Evolutionary conservation across 1,140 invertebrate genomes (phyloP).

Genomic region (Cherax quadricarinatus): DNA sequence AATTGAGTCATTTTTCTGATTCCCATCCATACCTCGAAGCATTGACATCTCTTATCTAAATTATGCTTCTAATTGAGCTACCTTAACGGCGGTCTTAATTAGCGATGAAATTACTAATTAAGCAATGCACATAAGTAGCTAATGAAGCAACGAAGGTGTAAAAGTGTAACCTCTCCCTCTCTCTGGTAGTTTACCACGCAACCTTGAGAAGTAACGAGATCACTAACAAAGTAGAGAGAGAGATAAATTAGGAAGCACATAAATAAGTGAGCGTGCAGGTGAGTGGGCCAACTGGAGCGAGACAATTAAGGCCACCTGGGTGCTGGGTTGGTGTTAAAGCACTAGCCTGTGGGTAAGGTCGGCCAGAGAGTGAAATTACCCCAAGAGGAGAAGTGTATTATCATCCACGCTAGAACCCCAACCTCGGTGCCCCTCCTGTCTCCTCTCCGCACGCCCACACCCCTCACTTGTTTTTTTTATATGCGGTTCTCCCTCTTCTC

Average conservation of each 20-base stretch:
- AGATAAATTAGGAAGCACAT: slow-evolving; percentile 24
- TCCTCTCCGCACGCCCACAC: background rate
- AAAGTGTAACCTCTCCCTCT: background rate
- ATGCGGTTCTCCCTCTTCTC: background rate
- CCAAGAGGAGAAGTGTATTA: slow-evolving; percentile 40
- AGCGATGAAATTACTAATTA: slow-evolving; percentile 12
- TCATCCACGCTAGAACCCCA: slow-evolving; percentile 6
- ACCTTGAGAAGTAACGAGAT: slow-evolving; percentile 53
- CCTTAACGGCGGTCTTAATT: background rate
- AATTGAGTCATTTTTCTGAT: too few relatives aligned
- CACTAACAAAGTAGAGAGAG: slow-evolving; percentile 45
- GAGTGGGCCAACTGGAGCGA: slow-evolving; percentile 32
- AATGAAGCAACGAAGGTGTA: slow-evolving; percentile 33
- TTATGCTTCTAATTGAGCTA: background rate
- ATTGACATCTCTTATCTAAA: too few relatives aligned
- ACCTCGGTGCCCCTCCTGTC: background rate
- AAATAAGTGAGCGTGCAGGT: slow-evolving; percentile 25
- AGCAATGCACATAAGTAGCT: slow-evolving; percentile 1
- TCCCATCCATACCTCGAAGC: too few relatives aligned
- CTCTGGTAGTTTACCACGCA: slow-evolving; percentile 25
- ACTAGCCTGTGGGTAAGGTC: background rate
- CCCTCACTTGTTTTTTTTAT: background rate
- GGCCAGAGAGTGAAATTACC: slow-evolving; percentile 42
- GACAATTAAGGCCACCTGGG: slow-evolving; percentile 38
- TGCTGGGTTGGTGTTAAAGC: slow-evolving; percentile 15